Percentiles rank a stretch among this genome's conserved stretches.
Evolutionary conservation across 2,888 invertebrate species (phyloP).

Genomic region (Dryococelus australis): DNA sequence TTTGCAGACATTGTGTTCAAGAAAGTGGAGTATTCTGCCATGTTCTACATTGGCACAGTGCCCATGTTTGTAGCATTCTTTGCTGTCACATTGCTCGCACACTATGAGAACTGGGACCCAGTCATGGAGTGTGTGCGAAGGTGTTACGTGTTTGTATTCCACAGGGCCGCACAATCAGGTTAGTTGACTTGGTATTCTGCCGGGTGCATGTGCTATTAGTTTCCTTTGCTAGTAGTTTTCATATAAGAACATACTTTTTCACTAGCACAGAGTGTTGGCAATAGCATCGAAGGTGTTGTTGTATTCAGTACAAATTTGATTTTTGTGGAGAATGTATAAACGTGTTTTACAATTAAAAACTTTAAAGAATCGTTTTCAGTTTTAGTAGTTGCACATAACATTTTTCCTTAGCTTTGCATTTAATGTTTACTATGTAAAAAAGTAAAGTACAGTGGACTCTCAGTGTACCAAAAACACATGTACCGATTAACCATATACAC

Average conservation of each 20-base stretch:
- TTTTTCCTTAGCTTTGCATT: too few species aligned
- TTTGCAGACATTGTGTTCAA: slow-evolving; percentile 80
- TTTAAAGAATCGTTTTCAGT: too few species aligned
- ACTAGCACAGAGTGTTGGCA: not conserved
- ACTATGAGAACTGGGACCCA: slow-evolving; percentile 86
- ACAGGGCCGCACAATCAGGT: slow-evolving; percentile 63
- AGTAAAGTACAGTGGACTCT: too few species aligned
- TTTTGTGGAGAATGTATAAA: not conserved
- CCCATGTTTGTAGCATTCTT: slow-evolving; percentile 81
- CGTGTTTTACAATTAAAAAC: too few species aligned
- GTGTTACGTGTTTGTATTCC: slow-evolving; percentile 61
- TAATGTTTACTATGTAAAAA: too few species aligned
- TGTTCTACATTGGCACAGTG: slow-evolving; percentile 80
- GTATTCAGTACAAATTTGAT: not conserved
- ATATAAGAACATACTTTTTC: too few species aligned
- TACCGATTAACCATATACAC: too few species aligned
- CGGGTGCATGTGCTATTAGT: not conserved
- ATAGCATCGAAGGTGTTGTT: not conserved
- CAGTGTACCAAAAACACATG: too few species aligned
- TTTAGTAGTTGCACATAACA: too few species aligned
- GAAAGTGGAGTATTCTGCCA: slow-evolving; percentile 69
- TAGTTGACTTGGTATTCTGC: slow-evolving; percentile 45
- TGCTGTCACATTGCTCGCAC: slow-evolving; percentile 71
- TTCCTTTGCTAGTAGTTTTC: not conserved
- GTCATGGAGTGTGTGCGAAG: slow-evolving; percentile 66